Evolutionary conservation across 2,113 vertebrate genomes (phyloP).

Genomic region (Chiloscyllium plagiosum): DNA sequence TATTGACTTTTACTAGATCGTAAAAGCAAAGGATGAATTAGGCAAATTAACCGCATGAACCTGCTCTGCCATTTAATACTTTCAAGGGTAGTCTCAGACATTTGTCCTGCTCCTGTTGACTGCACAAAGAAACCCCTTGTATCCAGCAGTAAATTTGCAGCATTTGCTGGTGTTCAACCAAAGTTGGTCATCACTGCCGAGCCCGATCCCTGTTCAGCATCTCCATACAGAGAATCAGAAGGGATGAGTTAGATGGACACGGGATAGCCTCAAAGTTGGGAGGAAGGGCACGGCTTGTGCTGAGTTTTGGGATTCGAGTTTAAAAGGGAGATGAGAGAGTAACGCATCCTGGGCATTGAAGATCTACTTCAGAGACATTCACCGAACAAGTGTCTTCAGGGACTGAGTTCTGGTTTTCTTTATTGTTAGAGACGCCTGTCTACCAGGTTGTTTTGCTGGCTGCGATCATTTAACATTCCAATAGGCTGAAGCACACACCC

Average conservation of each 20-base stretch:
- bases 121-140: no score
- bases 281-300: background rate
- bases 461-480: background rate
- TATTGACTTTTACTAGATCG: background rate
- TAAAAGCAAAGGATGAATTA: no score
- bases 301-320: background rate
- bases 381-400: background rate
- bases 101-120: background rate
- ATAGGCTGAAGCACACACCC: background rate
- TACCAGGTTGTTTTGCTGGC: background rate
- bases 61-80: no score
- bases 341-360: background rate
- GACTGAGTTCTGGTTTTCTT: background rate
- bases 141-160: background rate
- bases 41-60: no score
- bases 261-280: background rate
- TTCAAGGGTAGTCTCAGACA: background rate
- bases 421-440: background rate
- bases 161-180: background rate
- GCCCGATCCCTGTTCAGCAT: background rate
- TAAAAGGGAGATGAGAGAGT: background rate
- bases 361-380: background rate
- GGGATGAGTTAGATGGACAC: background rate
- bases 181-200: background rate
- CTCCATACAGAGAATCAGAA: background rate